phyloP scores from a whole-genome alignment of 2,113 vertebrate genomes.

The Pogonocichla stellata region DNA sequence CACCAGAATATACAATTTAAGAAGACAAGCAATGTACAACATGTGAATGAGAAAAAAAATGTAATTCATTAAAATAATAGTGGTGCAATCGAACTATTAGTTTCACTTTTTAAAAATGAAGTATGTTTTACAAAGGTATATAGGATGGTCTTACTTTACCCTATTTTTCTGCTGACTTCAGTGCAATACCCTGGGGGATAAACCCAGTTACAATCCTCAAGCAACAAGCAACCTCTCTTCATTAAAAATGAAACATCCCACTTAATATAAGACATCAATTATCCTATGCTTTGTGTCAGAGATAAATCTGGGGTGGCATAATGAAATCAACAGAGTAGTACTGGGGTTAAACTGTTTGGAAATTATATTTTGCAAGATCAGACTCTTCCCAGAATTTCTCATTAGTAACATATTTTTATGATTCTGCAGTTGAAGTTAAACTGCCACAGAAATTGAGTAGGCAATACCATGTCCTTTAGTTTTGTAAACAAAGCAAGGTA shows the following conservation, averaged over 20 bases:
- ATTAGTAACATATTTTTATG: neutral
- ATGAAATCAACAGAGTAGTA: neutral
- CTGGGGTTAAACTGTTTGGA: neutral
- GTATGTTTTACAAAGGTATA: neutral
- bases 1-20: neutral
- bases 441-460: neutral
- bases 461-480: neutral
- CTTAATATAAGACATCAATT: conserved; percentile 4
- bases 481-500: neutral
- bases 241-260: conserved; percentile 4
- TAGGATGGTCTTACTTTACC: neutral
- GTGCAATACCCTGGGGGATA: neutral
- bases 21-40: neutral
- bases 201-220: neutral
- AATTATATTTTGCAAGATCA: neutral
- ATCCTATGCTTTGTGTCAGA: neutral
- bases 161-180: neutral
- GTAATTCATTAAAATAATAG: neutral
- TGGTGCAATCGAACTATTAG: neutral
- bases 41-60: neutral
- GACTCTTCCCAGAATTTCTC: neutral
- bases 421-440: neutral
- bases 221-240: neutral
- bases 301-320: neutral
- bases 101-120: neutral